phyloP scores from a whole-genome alignment of 2,797 vertebrate species.

The Ataeniobius toweri region DNA sequence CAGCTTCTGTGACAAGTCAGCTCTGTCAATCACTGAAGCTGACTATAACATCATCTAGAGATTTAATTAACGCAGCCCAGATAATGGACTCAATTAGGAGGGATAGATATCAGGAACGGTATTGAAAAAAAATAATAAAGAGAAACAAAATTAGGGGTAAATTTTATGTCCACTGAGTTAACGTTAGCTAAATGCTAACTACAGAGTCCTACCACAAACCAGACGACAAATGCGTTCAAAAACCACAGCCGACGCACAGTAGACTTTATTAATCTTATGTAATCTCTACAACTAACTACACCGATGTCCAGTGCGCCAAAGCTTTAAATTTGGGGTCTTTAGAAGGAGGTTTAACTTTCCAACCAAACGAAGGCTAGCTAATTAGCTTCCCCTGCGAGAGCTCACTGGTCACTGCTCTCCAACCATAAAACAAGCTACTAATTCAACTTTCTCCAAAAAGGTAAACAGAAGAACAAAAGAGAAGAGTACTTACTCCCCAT shows the following conservation, averaged over 20 bases:
- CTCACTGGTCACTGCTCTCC: neutral
- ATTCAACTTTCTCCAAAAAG: neutral
- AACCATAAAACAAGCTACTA: neutral
- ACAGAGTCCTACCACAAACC: conserved; percentile 26
- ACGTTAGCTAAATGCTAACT: conserved; percentile 51
- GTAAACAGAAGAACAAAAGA: neutral
- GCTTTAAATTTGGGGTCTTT: conserved; percentile 12
- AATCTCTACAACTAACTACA: fast-evolving
- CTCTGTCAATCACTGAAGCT: conserved; percentile 43
- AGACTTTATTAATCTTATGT: fast-evolving
- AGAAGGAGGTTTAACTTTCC: conserved; percentile 47
- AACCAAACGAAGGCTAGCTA: conserved; percentile 57
- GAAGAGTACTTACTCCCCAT: conserved; percentile 81
- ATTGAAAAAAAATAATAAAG: neutral
- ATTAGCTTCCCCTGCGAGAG: conserved; percentile 42
- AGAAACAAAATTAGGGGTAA: neutral
- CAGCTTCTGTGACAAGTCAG: conserved; percentile 1
- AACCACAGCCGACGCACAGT: neutral
- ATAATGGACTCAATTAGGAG: neutral
- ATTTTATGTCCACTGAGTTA: neutral
- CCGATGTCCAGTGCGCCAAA: fast-evolving
- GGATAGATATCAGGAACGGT: neutral
- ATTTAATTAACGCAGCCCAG: neutral
- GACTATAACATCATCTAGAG: conserved; percentile 41
- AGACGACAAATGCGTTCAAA: neutral